A percentile compares a stretch with the other conserved stretches of the same genome.
These are phyloP conservation scores for Chrysolina haemoptera DNA, from an alignment of 2,888 invertebrate species.

Conservation along the genomic window DNA sequence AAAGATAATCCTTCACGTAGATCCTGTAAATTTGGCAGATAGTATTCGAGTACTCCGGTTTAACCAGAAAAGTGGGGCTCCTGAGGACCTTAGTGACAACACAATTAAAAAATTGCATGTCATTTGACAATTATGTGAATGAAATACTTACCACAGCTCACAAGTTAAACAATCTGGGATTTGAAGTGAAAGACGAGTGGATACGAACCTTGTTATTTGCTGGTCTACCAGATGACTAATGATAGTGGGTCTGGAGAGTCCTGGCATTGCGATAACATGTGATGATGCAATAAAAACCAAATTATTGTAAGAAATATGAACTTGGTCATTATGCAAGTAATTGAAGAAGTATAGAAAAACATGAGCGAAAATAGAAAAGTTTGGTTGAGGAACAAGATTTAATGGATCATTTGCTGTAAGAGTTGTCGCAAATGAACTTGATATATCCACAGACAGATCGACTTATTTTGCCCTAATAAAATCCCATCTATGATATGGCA, in stretches of 20 bases:
- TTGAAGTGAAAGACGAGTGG: background rate
- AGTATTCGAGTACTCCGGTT: background rate
- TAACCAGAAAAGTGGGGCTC: background rate
- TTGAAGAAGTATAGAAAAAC: too few species aligned
- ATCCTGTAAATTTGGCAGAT: background rate
- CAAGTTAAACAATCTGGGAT: background rate
- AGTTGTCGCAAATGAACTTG: too few species aligned
- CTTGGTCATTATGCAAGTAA: too few species aligned
- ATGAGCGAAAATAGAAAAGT: too few species aligned
- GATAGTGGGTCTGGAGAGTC: background rate
- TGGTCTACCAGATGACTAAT: constrained; percentile 1
- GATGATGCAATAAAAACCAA: too few species aligned
- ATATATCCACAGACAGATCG: too few species aligned
- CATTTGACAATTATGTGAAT: background rate
- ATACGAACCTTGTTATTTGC: background rate
- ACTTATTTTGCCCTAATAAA: too few species aligned
- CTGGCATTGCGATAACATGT: background rate
- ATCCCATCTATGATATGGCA: too few species aligned
- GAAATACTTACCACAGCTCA: background rate
- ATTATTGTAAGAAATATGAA: constrained; percentile 3
- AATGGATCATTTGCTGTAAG: too few species aligned
- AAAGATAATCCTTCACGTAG: too few species aligned
- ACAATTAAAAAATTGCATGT: background rate
- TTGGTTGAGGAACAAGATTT: too few species aligned
- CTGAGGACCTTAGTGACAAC: constrained; percentile 1